Evolutionary conservation across 2,113 vertebrate species (phyloP).

Genomic region (Hipposideros armiger): DNA sequence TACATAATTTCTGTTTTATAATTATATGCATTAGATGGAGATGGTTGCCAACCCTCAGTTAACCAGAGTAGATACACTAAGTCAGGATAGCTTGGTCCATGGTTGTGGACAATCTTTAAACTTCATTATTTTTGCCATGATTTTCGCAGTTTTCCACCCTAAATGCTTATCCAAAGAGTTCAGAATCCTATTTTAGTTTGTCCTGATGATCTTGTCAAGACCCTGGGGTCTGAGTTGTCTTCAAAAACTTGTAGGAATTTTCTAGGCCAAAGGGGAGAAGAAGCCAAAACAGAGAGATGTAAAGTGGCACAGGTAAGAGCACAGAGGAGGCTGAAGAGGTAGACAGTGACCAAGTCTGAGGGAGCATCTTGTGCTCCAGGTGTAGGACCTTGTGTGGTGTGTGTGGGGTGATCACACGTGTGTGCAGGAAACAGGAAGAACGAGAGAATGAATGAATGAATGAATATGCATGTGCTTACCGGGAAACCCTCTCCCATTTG

Average conservation of each 20-base stretch:
- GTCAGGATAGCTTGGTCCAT: neutral
- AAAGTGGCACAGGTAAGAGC: neutral
- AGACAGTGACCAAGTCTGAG: neutral
- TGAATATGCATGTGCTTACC: neutral
- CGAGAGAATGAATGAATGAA: neutral
- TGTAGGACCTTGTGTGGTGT: neutral
- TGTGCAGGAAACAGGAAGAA: neutral
- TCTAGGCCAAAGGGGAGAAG: neutral
- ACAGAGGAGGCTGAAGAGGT: neutral
- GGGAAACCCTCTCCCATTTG: neutral
- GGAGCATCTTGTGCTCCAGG: neutral
- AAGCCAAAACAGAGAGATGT: neutral
- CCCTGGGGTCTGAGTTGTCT: neutral
- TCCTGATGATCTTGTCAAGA: neutral
- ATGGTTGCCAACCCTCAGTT: neutral
- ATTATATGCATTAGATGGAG: neutral
- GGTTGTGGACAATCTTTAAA: neutral
- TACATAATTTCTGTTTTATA: neutral
- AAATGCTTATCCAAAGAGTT: constrained; percentile 1
- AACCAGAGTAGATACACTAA: neutral
- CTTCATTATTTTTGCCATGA: neutral
- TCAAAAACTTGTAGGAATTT: neutral
- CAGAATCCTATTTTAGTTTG: neutral
- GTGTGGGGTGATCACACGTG: neutral
- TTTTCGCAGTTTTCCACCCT: neutral